These are phyloP conservation scores for Arctia plantaginis DNA, from an alignment of 2,888 invertebrate genomes.

Conservation along the genomic window DNA sequence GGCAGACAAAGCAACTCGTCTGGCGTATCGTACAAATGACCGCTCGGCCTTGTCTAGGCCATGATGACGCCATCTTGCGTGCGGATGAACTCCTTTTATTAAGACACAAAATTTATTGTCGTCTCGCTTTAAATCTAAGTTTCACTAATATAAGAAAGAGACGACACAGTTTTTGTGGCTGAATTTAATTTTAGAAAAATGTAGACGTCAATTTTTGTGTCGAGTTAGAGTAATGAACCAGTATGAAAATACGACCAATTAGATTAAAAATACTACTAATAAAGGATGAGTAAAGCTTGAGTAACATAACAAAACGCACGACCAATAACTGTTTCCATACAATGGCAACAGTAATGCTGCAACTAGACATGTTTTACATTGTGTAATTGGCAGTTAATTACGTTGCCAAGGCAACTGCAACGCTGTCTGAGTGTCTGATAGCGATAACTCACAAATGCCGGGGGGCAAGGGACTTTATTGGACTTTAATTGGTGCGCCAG, in stretches of 20 bases:
- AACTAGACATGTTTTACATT: constrained; percentile 56
- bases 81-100: constrained; percentile 80
- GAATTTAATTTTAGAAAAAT: constrained; percentile 65
- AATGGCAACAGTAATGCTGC: constrained; percentile 43
- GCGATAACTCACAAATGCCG: constrained; percentile 69
- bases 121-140: constrained; percentile 65
- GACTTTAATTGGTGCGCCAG: constrained; percentile 78
- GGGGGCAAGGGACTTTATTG: constrained; percentile 75
- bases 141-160: constrained; percentile 56
- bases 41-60: constrained; percentile 86
- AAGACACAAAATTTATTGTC: constrained; percentile 70
- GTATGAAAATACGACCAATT: not conserved
- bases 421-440: constrained; percentile 62
- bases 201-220: constrained; percentile 55
- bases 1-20: constrained; percentile 76
- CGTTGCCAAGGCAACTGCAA: constrained; percentile 68
- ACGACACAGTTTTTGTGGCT: constrained; percentile 52
- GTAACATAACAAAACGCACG: constrained; percentile 28
- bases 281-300: constrained; percentile 16
- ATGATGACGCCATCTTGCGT: constrained; percentile 84
- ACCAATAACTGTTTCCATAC: constrained; percentile 47
- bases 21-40: constrained; percentile 82
- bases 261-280: constrained; percentile 27
- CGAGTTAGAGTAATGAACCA: constrained; percentile 10
- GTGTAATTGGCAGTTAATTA: constrained; percentile 72